A percentile compares a stretch with the other conserved stretches of the same genome.
phyloP scores from a whole-genome alignment of 2,113 vertebrate species.

The Python bivittatus region DNA sequence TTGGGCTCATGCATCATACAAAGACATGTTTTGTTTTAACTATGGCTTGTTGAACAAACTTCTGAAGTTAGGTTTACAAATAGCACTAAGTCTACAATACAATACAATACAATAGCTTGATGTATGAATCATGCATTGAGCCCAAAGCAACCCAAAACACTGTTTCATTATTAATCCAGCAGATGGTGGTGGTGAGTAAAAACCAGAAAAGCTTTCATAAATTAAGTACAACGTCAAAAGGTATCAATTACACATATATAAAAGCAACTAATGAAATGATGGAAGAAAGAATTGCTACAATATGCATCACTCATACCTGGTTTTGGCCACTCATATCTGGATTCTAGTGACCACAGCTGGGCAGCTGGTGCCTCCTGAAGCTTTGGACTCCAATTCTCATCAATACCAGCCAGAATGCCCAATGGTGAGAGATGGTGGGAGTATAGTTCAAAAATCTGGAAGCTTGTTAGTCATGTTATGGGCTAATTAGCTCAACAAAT shows the following conservation, averaged over 20 bases:
- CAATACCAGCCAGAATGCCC: no score
- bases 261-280: not conserved
- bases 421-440: no score
- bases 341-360: no score
- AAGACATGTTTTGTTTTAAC: not conserved
- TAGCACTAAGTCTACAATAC: not conserved
- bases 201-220: not conserved
- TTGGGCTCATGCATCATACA: not conserved
- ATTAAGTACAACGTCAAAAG: not conserved
- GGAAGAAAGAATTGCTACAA: not conserved
- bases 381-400: no score
- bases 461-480: not conserved
- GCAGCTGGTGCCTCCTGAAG: no score
- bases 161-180: not conserved
- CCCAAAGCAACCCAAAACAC: not conserved
- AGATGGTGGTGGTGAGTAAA: not conserved
- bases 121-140: not conserved
- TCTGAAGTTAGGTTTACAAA: not conserved
- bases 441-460: no score
- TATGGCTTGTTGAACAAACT: not conserved
- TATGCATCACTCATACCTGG: no score
- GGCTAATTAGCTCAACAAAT: not conserved
- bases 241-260: not conserved
- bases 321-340: no score
- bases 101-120: not conserved